A percentile compares a stretch with the other conserved stretches of the same genome.
Conservation (phyloP, 2,113 vertebrate species). For the Acrocephalus kingi region DNA sequence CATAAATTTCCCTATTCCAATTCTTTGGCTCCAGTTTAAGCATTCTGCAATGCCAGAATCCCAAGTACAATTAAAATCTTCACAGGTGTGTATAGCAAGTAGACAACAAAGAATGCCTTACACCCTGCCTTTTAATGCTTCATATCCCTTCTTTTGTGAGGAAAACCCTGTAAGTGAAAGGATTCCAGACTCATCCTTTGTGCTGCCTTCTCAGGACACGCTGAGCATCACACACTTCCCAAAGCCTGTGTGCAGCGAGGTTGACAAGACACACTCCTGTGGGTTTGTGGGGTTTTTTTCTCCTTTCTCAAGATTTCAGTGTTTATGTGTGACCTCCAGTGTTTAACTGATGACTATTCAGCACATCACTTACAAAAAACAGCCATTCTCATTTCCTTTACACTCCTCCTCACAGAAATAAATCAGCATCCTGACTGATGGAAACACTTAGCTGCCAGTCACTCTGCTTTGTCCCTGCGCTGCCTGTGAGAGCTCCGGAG, state of each 20-base stretch:
- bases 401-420: slow-evolving; percentile 57
- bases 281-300: not conserved
- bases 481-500: not conserved
- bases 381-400: slow-evolving; percentile 29
- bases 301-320: slow-evolving; percentile 18
- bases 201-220: not conserved
- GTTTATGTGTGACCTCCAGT: slow-evolving; percentile 29
- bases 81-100: not conserved
- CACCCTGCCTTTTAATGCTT: slow-evolving; percentile 7
- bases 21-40: not conserved
- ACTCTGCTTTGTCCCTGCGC: not conserved
- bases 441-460: slow-evolving; percentile 11
- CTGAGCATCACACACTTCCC: not conserved
- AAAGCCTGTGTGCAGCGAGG: not conserved
- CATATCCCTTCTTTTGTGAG: not conserved
- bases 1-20: not conserved
- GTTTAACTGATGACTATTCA: not conserved
- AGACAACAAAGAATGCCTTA: slow-evolving; percentile 18
- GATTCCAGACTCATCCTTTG: not conserved
- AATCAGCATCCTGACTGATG: slow-evolving; percentile 49
- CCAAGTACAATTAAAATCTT: slow-evolving; percentile 4
- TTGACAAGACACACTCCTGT: not conserved
- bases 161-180: not conserved
- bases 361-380: slow-evolving; percentile 10
- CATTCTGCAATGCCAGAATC: not conserved